Conservation (phyloP, 2,888 invertebrate genomes). For the Pristionchus fissidentatus region DNA sequence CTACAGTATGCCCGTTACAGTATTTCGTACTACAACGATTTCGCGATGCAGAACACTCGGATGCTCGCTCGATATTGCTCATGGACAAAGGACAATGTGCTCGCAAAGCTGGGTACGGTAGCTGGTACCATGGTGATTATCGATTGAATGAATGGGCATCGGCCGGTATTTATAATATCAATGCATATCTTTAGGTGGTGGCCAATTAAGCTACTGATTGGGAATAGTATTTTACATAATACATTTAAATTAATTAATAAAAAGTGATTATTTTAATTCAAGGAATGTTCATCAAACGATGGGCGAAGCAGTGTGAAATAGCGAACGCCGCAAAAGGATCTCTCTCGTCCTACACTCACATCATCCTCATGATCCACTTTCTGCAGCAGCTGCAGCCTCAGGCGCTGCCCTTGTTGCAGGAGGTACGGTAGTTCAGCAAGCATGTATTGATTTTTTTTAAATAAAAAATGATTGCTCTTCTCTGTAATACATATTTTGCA, state of each 20-base stretch:
- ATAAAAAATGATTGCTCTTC: too few species aligned
- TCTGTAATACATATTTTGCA: not conserved
- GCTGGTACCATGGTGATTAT: too few species aligned
- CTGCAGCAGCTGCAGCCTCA: conserved; percentile 78
- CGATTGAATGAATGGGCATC: too few species aligned
- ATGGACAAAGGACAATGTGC: conserved; percentile 78
- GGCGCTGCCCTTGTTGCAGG: conserved; percentile 81
- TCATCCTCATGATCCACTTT: conserved; percentile 80
- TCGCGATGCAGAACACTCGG: conserved; percentile 80
- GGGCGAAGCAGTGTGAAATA: conserved; percentile 79
- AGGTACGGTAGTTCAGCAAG: too few species aligned
- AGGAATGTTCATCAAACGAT: conserved; percentile 69
- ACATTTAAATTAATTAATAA: not conserved
- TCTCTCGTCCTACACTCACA: conserved; percentile 81
- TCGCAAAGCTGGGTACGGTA: conserved; percentile 71
- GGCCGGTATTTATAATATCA: too few species aligned
- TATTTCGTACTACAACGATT: conserved; percentile 80
- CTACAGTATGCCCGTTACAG: conserved; percentile 51
- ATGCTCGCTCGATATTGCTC: conserved; percentile 79
- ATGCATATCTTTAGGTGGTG: too few species aligned
- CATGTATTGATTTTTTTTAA: conserved; percentile 16
- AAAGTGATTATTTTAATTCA: not conserved
- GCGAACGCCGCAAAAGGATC: conserved; percentile 81
- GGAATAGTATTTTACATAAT: not conserved
- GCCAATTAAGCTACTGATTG: too few species aligned